These are phyloP conservation scores for Bujurquina vittata DNA, from an alignment of 2,113 vertebrate species.

Conservation along the genomic window DNA sequence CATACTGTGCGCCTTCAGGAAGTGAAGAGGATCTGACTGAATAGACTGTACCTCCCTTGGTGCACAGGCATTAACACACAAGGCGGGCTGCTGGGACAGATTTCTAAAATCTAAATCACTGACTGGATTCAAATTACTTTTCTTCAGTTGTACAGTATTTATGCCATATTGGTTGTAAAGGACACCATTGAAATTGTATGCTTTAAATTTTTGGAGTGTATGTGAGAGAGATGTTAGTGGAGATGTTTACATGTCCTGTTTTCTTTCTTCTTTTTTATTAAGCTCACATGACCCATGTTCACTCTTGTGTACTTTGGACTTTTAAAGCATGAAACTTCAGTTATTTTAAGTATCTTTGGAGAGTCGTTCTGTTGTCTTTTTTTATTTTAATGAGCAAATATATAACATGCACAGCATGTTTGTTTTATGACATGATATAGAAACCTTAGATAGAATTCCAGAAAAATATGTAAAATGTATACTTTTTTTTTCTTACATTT, in stretches of 20 bases:
- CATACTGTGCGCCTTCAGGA: slow-evolving; percentile 1
- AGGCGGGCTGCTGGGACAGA: not conserved
- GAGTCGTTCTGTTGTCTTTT: not conserved
- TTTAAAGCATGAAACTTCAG: not conserved
- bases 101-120: slow-evolving; percentile 41
- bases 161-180: slow-evolving; percentile 25
- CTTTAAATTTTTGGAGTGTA: slow-evolving; percentile 12
- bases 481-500: not conserved
- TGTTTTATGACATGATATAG: not conserved
- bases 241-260: slow-evolving; percentile 2
- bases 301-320: not conserved
- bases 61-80: not conserved
- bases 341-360: not conserved
- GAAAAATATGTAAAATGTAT: not conserved
- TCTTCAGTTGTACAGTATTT: slow-evolving; percentile 49
- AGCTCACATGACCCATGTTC: not conserved
- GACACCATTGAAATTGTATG: slow-evolving; percentile 12
- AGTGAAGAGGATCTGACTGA: slow-evolving; percentile 41
- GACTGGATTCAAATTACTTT: slow-evolving; percentile 26
- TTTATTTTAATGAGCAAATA: not conserved
- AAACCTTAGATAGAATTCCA: not conserved
- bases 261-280: not conserved
- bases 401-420: not conserved
- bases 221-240: not conserved
- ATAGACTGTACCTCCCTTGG: not conserved